Percentiles rank a stretch among this genome's conserved stretches.
These are phyloP conservation scores for zebrafish (Danio rerio) DNA, from an alignment of 2,113 vertebrate genomes.

Conservation along the genomic window GRCz12tu NC_133192.1:10555001-10555500, in stretches of 20 bases:
- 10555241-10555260: conserved; percentile 77
- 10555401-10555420: conserved; percentile 44
- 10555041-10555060: conserved; percentile 94
- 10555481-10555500: conserved; percentile 37
- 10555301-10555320: conserved; percentile 50
- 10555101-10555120: conserved; percentile 88
- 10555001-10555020: conserved; percentile 64
- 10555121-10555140: conserved; percentile 84
- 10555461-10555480: conserved; percentile 32
- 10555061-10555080: conserved; percentile 87
- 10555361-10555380: conserved; percentile 45
- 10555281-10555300: conserved; percentile 55
- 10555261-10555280: conserved; percentile 63
- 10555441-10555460: conserved; percentile 20
- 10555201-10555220: conserved; percentile 79
- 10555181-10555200: conserved; percentile 72
- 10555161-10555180: conserved; percentile 76
- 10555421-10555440: conserved; percentile 44
- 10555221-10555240: conserved; percentile 84
- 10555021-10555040: conserved; percentile 80
- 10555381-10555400: conserved; percentile 55
- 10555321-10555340: conserved; percentile 41
- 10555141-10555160: conserved; percentile 81
- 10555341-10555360: conserved; percentile 42
- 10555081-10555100: conserved; percentile 89